Base-by-base conservation (phyloP, 2,797 vertebrate species). In the Pantherophis alleghaniensis region DNA sequence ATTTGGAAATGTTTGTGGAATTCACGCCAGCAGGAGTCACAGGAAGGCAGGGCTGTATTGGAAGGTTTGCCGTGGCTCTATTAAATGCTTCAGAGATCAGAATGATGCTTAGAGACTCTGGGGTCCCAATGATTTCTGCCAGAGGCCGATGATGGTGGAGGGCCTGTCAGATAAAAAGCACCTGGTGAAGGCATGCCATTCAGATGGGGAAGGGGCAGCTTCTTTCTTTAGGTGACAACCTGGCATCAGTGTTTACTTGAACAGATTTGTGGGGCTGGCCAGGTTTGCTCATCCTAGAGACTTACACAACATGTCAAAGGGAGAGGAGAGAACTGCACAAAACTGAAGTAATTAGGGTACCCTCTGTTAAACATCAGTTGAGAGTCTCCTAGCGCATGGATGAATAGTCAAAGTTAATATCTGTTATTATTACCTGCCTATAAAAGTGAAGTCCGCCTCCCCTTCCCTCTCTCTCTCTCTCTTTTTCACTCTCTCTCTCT, bases 1-100 rank as follows among this genome's bases (percentile, higher is more conserved):
- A 97, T 96, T 97, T 97, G 95, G 95, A 97, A 96, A 95, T 94
- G 95, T 63, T 93, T 93, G 93, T 92, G 91, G 93, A 96, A 96
- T 96, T 96, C 95, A 95, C 92, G 90, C 94, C 95, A 94, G 92
- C 88, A 94, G 88, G 91, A 92, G 90, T 88, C 95, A 79, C 0
- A 0, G 69, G 91, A 95, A 89, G 53, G 94, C 86, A 86, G 74
- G 57, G 93, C 86, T 57, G 28, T 32, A 60, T 93, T 91, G 87
- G 56, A 91, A n/a, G 95, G 94, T 86, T 66, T 88, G 89, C 92
- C 91, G 95, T 74, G 69, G 88, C 94, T 96, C 91, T 26, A 94
- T n/a, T 92, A 94, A 96, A 90, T 55, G 91, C 87, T 91, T 92
- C 37, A 93, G 92, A 95, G 87, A 59, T 90, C 88, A 86, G 60